Base-by-base conservation (phyloP, 1,140 invertebrate genomes). In the Mesaphorura yosii region DNA sequence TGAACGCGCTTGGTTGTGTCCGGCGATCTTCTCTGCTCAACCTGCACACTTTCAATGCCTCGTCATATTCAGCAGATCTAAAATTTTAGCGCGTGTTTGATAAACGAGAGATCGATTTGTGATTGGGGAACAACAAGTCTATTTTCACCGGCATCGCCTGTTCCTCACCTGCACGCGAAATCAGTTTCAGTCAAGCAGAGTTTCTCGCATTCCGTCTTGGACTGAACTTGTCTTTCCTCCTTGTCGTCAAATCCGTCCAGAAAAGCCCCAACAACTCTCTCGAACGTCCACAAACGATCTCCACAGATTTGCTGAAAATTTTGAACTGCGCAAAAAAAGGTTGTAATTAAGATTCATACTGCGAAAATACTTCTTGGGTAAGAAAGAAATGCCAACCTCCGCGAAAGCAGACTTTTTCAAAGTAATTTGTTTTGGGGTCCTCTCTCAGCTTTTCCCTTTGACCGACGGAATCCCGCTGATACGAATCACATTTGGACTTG, bases 211-310 rank as follows among this genome's bases (percentile, higher is more conserved):
- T 76, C 74, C 2, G 66, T 66, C 51, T 70, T 69, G 0, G 63
- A 67, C 41, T 70, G 67, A 3, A 75, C 67, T 50, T 68, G 68
- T 12, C 60, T 52, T 22, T 71, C 64, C 44, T 70, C 68, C 44
- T 68, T 70, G 55, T 74, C 71, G 51, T 73, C 72, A 58, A 68
- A 73, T 10, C 71, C 73, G 25, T 75, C 72, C 17, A 75, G 53
- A 52, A 63, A 71, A 7, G 72, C 66, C 15, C 70, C 72, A 10
- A 69, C 54, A 5, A 75, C 71, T 29, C 74, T 51, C 46, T 76
- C 74, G 59, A 76, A 74, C 14, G 71, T 65, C 74, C 74, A 75
- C 5, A 75, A 58, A 4, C 72, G 64, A 48, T 74, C 72, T 6
- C 72, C 71, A 53, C 73, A 75, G 17, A 74, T 55, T n/a, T 66